Conservation (phyloP, 1,140 invertebrate genomes). For the Gryllus bimaculatus region DNA sequence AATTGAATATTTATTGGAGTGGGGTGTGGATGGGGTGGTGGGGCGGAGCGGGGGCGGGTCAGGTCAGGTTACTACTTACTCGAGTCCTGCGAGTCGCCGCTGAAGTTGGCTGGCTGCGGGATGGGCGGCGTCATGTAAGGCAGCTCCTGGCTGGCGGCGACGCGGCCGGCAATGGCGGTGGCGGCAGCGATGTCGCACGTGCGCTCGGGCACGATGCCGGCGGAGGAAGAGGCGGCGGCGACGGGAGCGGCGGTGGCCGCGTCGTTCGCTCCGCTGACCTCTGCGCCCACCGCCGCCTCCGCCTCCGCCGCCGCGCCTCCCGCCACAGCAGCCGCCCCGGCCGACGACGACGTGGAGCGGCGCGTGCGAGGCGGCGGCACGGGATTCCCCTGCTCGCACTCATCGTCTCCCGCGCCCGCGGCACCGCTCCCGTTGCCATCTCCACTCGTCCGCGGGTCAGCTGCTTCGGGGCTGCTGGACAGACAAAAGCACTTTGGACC, state of each 20-base stretch:
- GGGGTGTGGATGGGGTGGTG: too few relatives aligned
- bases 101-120: constrained; percentile 55
- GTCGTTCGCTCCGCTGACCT: constrained; percentile 8
- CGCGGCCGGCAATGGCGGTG: constrained; percentile 68
- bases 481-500: neutral
- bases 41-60: too few relatives aligned
- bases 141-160: constrained; percentile 76
- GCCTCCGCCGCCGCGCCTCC: constrained; percentile 32
- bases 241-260: neutral
- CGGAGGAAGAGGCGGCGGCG: neutral
- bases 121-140: constrained; percentile 82
- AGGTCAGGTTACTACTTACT: constrained; percentile 35
- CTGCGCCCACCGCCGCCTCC: constrained; percentile 25
- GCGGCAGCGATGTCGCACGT: constrained; percentile 56
- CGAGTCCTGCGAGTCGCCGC: constrained; percentile 76
- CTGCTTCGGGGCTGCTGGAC: neutral
- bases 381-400: constrained; percentile 27
- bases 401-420: neutral
- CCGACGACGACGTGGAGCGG: constrained; percentile 40
- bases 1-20: too few relatives aligned
- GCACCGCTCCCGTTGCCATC: too few relatives aligned
- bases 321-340: constrained; percentile 25
- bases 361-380: constrained; percentile 39
- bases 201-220: neutral
- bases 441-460: neutral